Percentiles rank a stretch among this genome's conserved stretches.
These are phyloP conservation scores for Glaucidium brasilianum DNA, from an alignment of 2,113 vertebrate genomes.

Conservation along the genomic window DNA sequence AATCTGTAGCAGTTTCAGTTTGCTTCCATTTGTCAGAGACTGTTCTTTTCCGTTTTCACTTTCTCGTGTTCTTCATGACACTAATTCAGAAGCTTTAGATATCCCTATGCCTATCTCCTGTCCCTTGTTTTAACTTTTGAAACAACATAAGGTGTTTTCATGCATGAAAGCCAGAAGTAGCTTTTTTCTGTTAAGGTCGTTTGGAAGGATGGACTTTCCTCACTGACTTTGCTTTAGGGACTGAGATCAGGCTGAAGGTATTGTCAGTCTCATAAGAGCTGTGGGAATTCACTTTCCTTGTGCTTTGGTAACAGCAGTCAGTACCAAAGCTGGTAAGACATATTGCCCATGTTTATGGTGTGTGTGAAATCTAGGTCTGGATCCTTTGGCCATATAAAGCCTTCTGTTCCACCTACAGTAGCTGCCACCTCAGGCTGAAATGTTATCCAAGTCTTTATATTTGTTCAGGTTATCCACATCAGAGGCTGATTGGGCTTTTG, in stretches of 20 bases:
- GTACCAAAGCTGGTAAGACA: not conserved
- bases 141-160: not conserved
- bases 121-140: not conserved
- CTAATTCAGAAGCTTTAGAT: not conserved
- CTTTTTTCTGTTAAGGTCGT: not conserved
- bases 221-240: not conserved
- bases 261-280: not conserved
- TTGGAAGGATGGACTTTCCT: not conserved
- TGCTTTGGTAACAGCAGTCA: not conserved
- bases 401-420: not conserved
- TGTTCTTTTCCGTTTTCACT: not conserved
- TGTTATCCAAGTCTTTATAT: not conserved
- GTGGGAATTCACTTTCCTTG: not conserved
- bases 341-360: not conserved
- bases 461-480: not conserved
- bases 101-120: not conserved
- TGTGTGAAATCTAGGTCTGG: not conserved
- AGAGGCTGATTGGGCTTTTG: not conserved
- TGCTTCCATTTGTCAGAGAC: not conserved
- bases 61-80: accelerated
- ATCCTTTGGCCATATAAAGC: not conserved
- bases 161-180: not conserved
- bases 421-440: not conserved
- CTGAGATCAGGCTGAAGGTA: not conserved
- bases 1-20: not conserved